Conservation (phyloP, 2,888 invertebrate genomes). For the Chromoteleia sp. region DNA sequence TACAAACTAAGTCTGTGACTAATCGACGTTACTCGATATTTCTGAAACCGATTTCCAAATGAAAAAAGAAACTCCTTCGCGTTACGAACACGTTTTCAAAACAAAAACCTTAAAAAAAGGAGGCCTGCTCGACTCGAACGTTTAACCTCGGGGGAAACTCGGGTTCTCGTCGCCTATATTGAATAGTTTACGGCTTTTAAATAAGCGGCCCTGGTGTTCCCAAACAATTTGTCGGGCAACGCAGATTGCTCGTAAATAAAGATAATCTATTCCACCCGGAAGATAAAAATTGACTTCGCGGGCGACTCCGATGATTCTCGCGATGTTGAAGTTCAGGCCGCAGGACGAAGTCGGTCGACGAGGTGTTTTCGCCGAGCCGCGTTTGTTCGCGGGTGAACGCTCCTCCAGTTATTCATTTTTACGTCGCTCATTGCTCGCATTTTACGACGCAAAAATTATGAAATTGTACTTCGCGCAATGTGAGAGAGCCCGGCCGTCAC, state of each 20-base stretch:
- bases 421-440: conserved; percentile 82
- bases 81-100: background rate
- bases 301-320: conserved; percentile 57
- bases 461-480: conserved; percentile 82
- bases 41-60: background rate
- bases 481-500: conserved; percentile 51
- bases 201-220: conserved; percentile 82
- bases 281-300: conserved; percentile 82
- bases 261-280: conserved; percentile 85
- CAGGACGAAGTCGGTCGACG: conserved; percentile 44
- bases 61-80: conserved; percentile 9
- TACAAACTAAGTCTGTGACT: conserved; percentile 24
- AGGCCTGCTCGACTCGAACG: conserved; percentile 7
- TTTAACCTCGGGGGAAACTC: conserved; percentile 59
- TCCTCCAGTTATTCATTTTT: conserved; percentile 84
- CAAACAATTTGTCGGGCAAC: conserved; percentile 83
- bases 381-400: conserved; percentile 80
- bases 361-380: conserved; percentile 68
- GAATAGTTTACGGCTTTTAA: conserved; percentile 84
- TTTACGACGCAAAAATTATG: conserved; percentile 84
- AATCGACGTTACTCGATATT: conserved; percentile 36
- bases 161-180: conserved; percentile 65
- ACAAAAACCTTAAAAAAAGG: background rate
- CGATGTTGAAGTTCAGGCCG: conserved; percentile 59
- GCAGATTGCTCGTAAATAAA: conserved; percentile 84